Percentiles rank a stretch among this genome's conserved stretches.
Evolutionary conservation across 2,888 invertebrate species (phyloP).

Genomic region (Diarsia brunnea): DNA sequence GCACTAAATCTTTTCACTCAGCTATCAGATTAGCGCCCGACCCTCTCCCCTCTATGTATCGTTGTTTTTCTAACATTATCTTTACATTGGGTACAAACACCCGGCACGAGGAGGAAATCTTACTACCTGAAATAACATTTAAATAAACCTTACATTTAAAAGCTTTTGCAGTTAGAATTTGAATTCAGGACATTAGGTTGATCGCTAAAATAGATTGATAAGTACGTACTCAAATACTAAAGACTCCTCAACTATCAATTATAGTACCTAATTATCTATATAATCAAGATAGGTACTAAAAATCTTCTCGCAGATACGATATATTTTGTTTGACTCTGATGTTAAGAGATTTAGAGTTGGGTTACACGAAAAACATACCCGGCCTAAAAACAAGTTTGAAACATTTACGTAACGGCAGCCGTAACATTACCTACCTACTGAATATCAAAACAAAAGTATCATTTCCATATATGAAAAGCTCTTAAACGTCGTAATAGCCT

Average conservation of each 20-base stretch:
- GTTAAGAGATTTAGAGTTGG: no score
- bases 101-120: conserved; percentile 66
- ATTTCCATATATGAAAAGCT: conserved; percentile 54
- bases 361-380: neutral
- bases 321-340: neutral
- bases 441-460: conserved; percentile 46
- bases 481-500: conserved; percentile 52
- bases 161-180: neutral
- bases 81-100: conserved; percentile 80
- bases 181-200: neutral
- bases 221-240: neutral
- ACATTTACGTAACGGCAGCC: conserved; percentile 27
- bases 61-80: conserved; percentile 87
- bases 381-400: conserved; percentile 2
- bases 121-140: conserved; percentile 78
- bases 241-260: neutral
- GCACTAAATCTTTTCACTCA: conserved; percentile 87
- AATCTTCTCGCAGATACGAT: neutral
- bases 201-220: neutral
- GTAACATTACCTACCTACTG: conserved; percentile 29
- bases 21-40: conserved; percentile 85
- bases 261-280: neutral
- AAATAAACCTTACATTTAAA: conserved; percentile 61
- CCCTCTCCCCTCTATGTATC: conserved; percentile 80
- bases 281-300: neutral